These are phyloP conservation scores for Brachionus plicatilis DNA, from an alignment of 1,140 invertebrate genomes.

Conservation along the genomic window DNA sequence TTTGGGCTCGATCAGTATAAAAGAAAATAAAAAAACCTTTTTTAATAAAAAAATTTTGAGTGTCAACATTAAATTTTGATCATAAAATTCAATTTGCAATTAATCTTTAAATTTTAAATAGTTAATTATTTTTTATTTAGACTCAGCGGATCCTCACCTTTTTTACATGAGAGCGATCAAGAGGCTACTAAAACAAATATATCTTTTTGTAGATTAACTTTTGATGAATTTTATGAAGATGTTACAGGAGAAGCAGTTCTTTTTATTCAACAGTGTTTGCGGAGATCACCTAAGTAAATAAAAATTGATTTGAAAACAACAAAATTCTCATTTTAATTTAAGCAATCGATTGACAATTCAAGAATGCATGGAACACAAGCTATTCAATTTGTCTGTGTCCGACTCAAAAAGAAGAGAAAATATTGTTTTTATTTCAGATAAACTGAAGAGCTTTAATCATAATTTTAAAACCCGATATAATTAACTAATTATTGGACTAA, in stretches of 20 bases:
- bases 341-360: slow-evolving; percentile 86
- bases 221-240: slow-evolving; percentile 87
- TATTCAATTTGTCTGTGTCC: slow-evolving; percentile 63
- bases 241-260: slow-evolving; percentile 85
- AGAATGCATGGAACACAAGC: slow-evolving; percentile 89
- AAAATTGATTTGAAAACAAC: too few relatives aligned
- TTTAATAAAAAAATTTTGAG: too few relatives aligned
- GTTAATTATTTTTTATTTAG: slow-evolving; percentile 47
- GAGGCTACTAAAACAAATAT: slow-evolving; percentile 85
- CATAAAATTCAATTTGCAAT: too few relatives aligned
- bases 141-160: slow-evolving; percentile 85
- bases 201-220: slow-evolving; percentile 82
- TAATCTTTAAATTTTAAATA: neutral
- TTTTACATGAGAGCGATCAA: slow-evolving; percentile 68
- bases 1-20: too few relatives aligned
- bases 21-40: too few relatives aligned
- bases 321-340: slow-evolving; percentile 45
- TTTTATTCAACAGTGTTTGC: slow-evolving; percentile 90
- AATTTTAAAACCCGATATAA: slow-evolving; percentile 16
- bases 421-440: slow-evolving; percentile 26
- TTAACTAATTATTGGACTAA: neutral
- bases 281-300: slow-evolving; percentile 75
- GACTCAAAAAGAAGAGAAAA: slow-evolving; percentile 10
- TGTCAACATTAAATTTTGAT: too few relatives aligned
- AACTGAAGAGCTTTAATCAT: slow-evolving; percentile 33